Evolutionary conservation across 2,888 invertebrate species (phyloP), one percentile per base, ranked within the genome.

Genomic region (Sarcophaga carnaria): DNA sequence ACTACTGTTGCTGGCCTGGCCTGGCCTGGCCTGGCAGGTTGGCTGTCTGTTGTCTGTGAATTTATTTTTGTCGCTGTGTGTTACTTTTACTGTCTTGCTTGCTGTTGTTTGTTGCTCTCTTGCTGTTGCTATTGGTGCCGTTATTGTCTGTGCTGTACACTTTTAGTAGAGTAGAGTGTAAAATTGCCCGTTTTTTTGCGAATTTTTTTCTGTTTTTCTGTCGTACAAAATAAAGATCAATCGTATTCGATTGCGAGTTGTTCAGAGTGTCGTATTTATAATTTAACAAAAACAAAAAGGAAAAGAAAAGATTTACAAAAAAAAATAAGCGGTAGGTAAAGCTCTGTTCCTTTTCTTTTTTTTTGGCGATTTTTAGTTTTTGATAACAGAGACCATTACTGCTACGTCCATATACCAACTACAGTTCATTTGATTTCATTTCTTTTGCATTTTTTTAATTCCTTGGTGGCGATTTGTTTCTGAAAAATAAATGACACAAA

Each of bases 201-300:
- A 37, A 2, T 37, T 37, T 27, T 37, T 37, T 37, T 37, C 6
- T 6, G 25, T 66, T 63, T 76, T 45, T 14, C 20, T 45, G 49
- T 80, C 74, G 67, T n/a, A 76, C 14, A 62, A 80, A 82, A 86
- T 78, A 87, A 90, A 92, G 92, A 92, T 92, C 92, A 92, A 92
- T 92, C 91, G 92, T 88, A 90, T 91, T 92, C 92, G 92, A 92
- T 92, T 91, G 91, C 91, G 90, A 90, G 89, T 84, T 87, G 81
- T 84, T 80, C 72, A 67, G 49, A 76, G 78, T 84, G 81, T 87
- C 78, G 78, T 75, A 67, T 84, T 76, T 64, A 72, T 72, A 62
- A 70, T 45, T 62, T 45, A 49, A 49, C 49, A 49, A 49, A 49
- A 49, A 37, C 37, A 37, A 37, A 49, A 49, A 3, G 11, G 12